Conservation (phyloP, 2,797 vertebrate genomes). For the Calcarius lapponicus region DNA sequence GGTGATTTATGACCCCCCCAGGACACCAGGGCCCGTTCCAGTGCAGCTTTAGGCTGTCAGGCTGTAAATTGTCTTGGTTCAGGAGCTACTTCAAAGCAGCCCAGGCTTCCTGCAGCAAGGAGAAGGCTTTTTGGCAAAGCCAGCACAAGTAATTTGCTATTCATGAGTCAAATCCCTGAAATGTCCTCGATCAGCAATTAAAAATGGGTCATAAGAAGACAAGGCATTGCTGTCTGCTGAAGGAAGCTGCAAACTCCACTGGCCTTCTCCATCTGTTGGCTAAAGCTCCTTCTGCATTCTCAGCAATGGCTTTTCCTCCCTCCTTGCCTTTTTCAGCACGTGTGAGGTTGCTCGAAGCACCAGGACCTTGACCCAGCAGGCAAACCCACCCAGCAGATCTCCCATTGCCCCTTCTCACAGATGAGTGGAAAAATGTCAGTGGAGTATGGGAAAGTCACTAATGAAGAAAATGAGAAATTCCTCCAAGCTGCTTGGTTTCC, state of each 20-base stretch:
- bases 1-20: background rate
- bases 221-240: constrained; percentile 35
- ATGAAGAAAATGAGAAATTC: background rate
- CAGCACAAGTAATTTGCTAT: constrained; percentile 10
- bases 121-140: constrained; percentile 47
- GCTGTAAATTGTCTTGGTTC: constrained; percentile 62
- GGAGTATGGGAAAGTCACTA: background rate
- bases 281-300: background rate
- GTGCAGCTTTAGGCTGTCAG: constrained; percentile 53
- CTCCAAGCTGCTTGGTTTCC: background rate
- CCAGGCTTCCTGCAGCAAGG: constrained; percentile 40
- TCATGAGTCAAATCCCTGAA: constrained; percentile 56
- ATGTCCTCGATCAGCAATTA: constrained; percentile 12
- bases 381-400: background rate
- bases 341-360: background rate
- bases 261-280: constrained; percentile 1
- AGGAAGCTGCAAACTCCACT: background rate
- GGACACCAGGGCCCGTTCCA: background rate
- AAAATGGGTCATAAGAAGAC: constrained; percentile 41
- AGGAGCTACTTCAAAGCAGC: constrained; percentile 57
- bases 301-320: background rate
- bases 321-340: background rate
- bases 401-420: background rate
- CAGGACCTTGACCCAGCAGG: background rate
- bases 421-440: fast-evolving